Percentiles rank a stretch among this genome's conserved stretches.
phyloP scores from a whole-genome alignment of 2,888 invertebrate genomes.

The Eubasilissa splendida region DNA sequence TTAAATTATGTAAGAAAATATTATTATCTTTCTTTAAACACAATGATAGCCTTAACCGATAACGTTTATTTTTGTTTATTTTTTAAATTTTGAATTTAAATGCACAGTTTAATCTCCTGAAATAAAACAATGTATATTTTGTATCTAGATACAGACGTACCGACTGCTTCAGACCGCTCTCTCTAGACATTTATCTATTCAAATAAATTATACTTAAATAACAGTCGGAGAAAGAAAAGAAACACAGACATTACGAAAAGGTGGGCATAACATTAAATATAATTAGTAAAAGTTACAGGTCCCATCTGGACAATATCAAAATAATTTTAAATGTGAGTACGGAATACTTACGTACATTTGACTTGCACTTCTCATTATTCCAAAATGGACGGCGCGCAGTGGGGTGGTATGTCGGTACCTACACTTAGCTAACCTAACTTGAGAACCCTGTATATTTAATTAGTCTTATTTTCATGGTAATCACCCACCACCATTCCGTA shows the following conservation, averaged over 20 bases:
- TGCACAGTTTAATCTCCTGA: too few species aligned
- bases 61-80: too few species aligned
- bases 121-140: too few species aligned
- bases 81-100: too few species aligned
- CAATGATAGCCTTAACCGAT: neutral
- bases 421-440: neutral
- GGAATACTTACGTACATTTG: neutral
- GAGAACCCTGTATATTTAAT: slow-evolving; percentile 5
- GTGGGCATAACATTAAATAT: slow-evolving; percentile 44
- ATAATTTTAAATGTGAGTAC: slow-evolving; percentile 47
- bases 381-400: neutral
- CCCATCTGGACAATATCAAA: slow-evolving; percentile 55
- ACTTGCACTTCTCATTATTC: slow-evolving; percentile 28
- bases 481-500: neutral
- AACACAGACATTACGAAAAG: slow-evolving; percentile 41
- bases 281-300: slow-evolving; percentile 49
- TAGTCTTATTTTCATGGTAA: slow-evolving; percentile 14
- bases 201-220: slow-evolving; percentile 29
- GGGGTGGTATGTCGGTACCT: neutral
- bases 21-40: neutral
- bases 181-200: slow-evolving; percentile 26
- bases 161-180: neutral
- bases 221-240: slow-evolving; percentile 38
- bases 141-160: too few species aligned
- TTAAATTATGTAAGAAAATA: neutral